Evolutionary conservation across 2,113 vertebrate genomes (phyloP).

Genomic region (Mirounga angustirostris): DNA sequence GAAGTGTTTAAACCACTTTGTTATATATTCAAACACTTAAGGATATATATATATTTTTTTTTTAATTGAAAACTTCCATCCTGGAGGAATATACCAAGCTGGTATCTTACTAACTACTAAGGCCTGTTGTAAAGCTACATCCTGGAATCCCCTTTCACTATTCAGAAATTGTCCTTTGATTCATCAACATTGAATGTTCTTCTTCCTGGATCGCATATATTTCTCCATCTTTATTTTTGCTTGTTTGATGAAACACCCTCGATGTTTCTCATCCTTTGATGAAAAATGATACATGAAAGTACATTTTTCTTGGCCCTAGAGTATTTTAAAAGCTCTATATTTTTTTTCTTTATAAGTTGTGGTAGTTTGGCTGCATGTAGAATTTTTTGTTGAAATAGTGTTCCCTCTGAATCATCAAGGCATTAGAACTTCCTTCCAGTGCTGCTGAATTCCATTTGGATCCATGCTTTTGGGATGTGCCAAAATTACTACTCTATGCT

Average conservation of each 20-base stretch:
- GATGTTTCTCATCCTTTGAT: not conserved
- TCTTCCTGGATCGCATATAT: not conserved
- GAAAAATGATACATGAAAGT: not conserved
- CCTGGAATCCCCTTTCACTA: not conserved
- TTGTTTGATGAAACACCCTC: not conserved
- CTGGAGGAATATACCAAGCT: not conserved
- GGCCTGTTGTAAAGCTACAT: not conserved
- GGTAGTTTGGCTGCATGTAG: not conserved
- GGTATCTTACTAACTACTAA: not conserved
- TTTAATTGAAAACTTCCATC: not conserved
- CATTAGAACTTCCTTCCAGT: not conserved
- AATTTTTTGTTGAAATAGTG: not conserved
- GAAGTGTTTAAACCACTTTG: not conserved
- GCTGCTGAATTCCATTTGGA: not conserved
- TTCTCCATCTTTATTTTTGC: not conserved
- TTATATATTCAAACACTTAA: not conserved
- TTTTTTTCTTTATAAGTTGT: not conserved
- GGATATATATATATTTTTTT: not conserved
- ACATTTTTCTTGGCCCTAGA: not conserved
- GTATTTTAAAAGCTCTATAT: not conserved
- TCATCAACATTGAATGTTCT: rapidly evolving
- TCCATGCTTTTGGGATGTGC: not conserved
- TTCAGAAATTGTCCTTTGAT: not conserved
- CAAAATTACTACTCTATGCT: not conserved
- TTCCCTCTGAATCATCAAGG: too few species aligned